These are phyloP conservation scores for Andrena flavipes DNA, from an alignment of 2,888 invertebrate species.

Conservation along the genomic window DNA sequence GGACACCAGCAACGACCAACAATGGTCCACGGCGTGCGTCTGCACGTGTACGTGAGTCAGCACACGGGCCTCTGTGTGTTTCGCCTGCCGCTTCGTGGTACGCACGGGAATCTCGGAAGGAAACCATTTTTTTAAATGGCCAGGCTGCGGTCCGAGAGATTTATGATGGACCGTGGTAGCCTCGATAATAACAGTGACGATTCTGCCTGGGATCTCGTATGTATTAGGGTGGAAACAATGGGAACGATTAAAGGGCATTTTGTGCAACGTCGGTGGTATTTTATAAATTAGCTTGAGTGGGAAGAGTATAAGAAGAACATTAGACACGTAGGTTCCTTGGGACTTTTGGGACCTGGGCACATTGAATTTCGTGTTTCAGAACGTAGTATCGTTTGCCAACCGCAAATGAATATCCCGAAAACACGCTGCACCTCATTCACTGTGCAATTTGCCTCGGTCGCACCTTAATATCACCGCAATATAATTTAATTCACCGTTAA, in stretches of 20 bases:
- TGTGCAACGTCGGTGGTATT: background rate
- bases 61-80: conserved; percentile 15
- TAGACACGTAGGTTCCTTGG: background rate
- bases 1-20: conserved; percentile 57
- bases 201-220: conserved; percentile 31
- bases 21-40: conserved; percentile 42
- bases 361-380: background rate
- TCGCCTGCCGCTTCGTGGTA: conserved; percentile 4
- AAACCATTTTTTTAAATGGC: conserved; percentile 61
- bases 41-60: conserved; percentile 48
- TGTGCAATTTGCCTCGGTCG: conserved; percentile 1
- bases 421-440: background rate
- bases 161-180: conserved; percentile 58
- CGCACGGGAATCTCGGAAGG: conserved; percentile 64
- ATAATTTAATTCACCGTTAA: conserved; percentile 26
- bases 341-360: background rate
- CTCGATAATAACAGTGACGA: conserved; percentile 62
- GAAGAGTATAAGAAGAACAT: background rate
- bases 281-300: background rate
- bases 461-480: background rate
- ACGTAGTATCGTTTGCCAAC: background rate
- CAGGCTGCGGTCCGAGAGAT: conserved; percentile 45
- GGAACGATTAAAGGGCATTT: conserved; percentile 17
- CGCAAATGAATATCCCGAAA: background rate
- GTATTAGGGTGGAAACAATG: conserved; percentile 34